Evolutionary conservation across 2,113 vertebrate genomes (phyloP), one percentile per base, ranked within the genome.

Genomic region (Crotalus helleri): DNA sequence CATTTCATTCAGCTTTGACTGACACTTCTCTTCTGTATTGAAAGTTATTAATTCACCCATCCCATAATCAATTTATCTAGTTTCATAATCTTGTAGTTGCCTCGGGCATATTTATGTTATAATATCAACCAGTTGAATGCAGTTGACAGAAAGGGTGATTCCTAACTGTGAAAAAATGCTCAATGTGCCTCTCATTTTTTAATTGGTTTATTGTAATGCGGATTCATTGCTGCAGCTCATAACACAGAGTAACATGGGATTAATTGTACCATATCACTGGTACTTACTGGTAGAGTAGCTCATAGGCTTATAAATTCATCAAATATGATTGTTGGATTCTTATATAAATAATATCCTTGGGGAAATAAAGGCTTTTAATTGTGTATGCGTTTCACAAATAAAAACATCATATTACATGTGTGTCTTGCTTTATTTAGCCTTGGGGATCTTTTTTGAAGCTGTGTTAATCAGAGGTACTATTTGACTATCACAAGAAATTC

Each of bases 381-480:
- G 44, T 64, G 54, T 26, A 64, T 87, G 10, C 81, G 59, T 87
- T 89, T 9, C 33, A 55, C n/a, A 92, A 54, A 57, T 44, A 11
- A 3, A 2, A 92, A 8, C 59, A 85, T 93, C 11, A 69, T 46
- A 89, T 90, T 91, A 85, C 5, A 33, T 88, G 89, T n/a, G 4
- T 92, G 51, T 88, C 3, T 64, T 95, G 46, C 23, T 92, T 17
- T 92, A 58, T 54, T 91, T 91, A 9, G 87, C 51, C 57, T 87
- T 89, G 0, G 55, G 90, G 54, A 92, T 90, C 93, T 96, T 1
- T 15, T 1, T 91, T 10, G 21, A 4, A 2, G 7, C 91, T 88
- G 33, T 57, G 90, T 90, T 91, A 51, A 74, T 1, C 29, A n/a
- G 91, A 46, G 24, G 0, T 58, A 85, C 51, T 19, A 4, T 58